Percentiles rank a stretch among this genome's conserved stretches.
Evolutionary conservation across 1,140 invertebrate genomes (phyloP).

Genomic region (Platyscapa corneri): DNA sequence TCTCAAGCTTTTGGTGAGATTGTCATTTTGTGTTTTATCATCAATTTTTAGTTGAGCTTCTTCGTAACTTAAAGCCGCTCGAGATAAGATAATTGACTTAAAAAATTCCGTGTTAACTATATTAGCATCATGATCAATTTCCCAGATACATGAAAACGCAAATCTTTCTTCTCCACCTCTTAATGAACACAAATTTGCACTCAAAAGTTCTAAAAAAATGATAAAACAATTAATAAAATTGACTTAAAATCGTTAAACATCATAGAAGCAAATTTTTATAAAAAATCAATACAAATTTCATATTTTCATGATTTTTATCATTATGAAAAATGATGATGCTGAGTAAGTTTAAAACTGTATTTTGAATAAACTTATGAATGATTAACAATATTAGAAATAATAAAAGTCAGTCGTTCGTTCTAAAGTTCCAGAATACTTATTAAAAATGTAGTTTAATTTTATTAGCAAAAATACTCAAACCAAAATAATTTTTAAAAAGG

Average conservation of each 20-base stretch:
- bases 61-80: conserved; percentile 94
- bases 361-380: too few species aligned
- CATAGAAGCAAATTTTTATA: too few species aligned
- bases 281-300: too few species aligned
- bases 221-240: conserved; percentile 6
- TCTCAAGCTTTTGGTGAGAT: conserved; percentile 85
- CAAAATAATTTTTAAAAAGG: neutral
- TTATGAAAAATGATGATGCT: too few species aligned
- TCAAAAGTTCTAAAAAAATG: conserved; percentile 81
- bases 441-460: too few species aligned
- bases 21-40: conserved; percentile 82
- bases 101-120: conserved; percentile 88
- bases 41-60: conserved; percentile 96
- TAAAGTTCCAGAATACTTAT: too few species aligned
- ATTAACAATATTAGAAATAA: too few species aligned
- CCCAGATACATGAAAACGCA: conserved; percentile 96
- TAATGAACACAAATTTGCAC: conserved; percentile 94
- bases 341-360: too few species aligned
- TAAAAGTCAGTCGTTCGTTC: too few species aligned
- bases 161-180: conserved; percentile 89
- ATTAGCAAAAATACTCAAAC: too few species aligned
- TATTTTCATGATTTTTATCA: too few species aligned
- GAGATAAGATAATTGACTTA: conserved; percentile 94
- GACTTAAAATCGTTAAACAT: neutral
- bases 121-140: conserved; percentile 89